Base-by-base conservation (phyloP, 1,140 invertebrate species). In the Nasonia longicornis region DNA sequence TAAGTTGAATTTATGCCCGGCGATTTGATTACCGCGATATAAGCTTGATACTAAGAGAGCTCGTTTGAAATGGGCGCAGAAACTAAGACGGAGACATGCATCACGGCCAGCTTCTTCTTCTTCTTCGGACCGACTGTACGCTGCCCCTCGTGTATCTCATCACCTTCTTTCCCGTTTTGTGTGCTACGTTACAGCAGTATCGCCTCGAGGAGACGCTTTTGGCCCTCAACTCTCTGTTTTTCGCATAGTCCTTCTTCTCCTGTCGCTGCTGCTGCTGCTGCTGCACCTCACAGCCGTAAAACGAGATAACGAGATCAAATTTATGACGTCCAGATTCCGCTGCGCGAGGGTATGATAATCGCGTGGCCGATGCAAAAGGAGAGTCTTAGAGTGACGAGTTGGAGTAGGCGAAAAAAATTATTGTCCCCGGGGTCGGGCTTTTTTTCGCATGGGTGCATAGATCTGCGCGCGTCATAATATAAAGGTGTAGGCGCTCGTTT, bases 231-330 rank as follows among this genome's bases (percentile, higher is more conserved):
- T 67, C 29, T 67, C 29, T 67, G 81, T 85, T 87, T 82, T 82
- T 84, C 83, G 79, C 22, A 29, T 31, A 31, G 64, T 87, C 86
- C 83, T 80, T 83, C 83, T 81, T 79, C 82, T 81, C 82, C 83
- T 74, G 80, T 85, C 84, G 66, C 82, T 84, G 82, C 81, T 11
- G 31, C 42, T 48, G 42, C 77, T 85, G 82, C 84, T 48, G 42
- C 77, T 85, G 82, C 84, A 86, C 80, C 85, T 83, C 84, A 85
- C 85, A 86, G 86, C 86, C 87, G 87, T 89, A 89, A 58, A 90
- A 90, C 88, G 88, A 90, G 90, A 91, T 91, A 91, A 91, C 90
- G 90, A 90, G 90, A 91, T 90, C 88, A 90, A 91, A 91, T 91
- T 91, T 91, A 91, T 90, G 89, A 87, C 86, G 85, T 81, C 83